A percentile compares a stretch with the other conserved stretches of the same genome.
Conservation (phyloP, 2,113 vertebrate species). For the Microtus oregoni region DNA sequence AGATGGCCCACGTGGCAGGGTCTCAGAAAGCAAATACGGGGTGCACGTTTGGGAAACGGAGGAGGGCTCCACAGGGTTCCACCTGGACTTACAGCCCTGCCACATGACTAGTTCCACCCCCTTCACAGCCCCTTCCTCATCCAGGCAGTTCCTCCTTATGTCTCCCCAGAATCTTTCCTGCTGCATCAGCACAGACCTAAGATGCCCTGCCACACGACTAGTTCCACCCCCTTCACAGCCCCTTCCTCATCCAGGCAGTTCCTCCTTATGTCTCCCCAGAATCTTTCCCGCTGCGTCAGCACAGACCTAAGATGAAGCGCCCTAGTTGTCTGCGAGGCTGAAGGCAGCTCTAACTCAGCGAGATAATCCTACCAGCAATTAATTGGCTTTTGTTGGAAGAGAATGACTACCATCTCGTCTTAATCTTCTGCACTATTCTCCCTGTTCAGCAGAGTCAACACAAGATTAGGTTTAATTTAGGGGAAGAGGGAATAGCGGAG, state of each 20-base stretch:
- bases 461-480: conserved; percentile 88
- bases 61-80: background rate
- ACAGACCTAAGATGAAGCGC: background rate
- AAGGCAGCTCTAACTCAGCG: background rate
- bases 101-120: background rate
- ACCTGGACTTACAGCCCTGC: background rate
- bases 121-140: background rate
- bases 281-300: conserved; percentile 9
- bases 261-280: background rate
- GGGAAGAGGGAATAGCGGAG: conserved; percentile 63
- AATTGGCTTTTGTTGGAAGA: conserved; percentile 87
- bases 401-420: conserved; percentile 85
- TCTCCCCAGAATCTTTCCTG: conserved; percentile 23
- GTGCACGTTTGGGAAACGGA: too few species aligned
- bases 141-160: background rate
- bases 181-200: background rate
- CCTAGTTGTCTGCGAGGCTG: background rate
- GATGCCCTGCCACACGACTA: too few species aligned
- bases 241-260: background rate
- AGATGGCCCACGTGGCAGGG: background rate
- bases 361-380: conserved; percentile 82
- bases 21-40: background rate
- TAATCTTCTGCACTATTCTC: conserved; percentile 88
- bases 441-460: conserved; percentile 87
- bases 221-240: background rate